Percentiles rank a stretch among this genome's conserved stretches.
Evolutionary conservation across 2,888 invertebrate genomes (phyloP).

Genomic region (Chrysina gloriosa): DNA sequence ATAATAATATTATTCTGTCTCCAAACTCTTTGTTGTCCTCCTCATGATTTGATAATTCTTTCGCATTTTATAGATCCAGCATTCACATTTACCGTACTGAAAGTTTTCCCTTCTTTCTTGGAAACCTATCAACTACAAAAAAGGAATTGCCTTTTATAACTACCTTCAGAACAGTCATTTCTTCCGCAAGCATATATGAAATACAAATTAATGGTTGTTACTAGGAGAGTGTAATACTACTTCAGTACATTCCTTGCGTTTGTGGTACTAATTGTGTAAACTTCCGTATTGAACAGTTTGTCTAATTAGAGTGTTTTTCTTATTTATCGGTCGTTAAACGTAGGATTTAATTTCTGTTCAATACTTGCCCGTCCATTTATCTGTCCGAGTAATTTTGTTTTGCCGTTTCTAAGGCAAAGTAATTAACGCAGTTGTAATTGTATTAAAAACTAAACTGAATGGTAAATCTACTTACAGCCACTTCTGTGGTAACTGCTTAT

Average conservation of each 20-base stretch:
- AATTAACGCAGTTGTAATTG: constrained; percentile 21
- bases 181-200: no score
- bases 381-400: constrained; percentile 20
- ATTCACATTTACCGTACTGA: no score
- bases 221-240: background rate
- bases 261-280: constrained; percentile 17
- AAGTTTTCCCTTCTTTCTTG: no score
- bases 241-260: constrained; percentile 8
- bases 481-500: constrained; percentile 8
- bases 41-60: no score
- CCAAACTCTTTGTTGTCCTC: no score
- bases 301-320: constrained; percentile 18
- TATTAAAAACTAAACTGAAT: constrained; percentile 3
- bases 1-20: no score
- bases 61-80: no score
- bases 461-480: background rate
- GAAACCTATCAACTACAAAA: no score
- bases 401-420: background rate
- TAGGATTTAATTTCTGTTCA: constrained; percentile 21
- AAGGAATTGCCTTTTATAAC: no score
- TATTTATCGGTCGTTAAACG: background rate
- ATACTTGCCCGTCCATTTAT: constrained; percentile 15
- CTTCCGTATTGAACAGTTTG: constrained; percentile 16
- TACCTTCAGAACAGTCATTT: no score
- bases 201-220: no score